Percentiles rank a stretch among this genome's conserved stretches.
These are phyloP conservation scores for Dermochelys coriacea DNA, from an alignment of 2,797 vertebrate species.

Conservation along the genomic window DNA sequence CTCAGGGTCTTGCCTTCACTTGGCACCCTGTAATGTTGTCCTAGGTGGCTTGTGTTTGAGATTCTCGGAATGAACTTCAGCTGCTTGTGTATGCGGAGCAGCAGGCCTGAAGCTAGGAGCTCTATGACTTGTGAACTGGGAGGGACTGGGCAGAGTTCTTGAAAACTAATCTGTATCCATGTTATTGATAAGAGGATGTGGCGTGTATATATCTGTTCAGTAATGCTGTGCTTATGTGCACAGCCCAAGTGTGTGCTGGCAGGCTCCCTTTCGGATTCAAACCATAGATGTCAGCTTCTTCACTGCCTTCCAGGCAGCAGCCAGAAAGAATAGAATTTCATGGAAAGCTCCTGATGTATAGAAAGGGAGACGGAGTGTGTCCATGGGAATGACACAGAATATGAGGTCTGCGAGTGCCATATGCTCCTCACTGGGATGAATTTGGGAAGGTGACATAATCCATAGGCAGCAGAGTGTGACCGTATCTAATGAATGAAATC, in stretches of 20 bases:
- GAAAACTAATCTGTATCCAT: background rate
- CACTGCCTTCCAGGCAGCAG: background rate
- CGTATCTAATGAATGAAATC: slow-evolving; percentile 1
- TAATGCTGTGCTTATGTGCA: rapidly evolving
- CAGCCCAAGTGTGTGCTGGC: background rate
- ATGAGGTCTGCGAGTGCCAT: background rate
- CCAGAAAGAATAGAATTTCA: background rate
- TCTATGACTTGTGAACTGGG: background rate
- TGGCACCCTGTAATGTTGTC: background rate
- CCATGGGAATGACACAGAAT: background rate
- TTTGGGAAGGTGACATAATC: slow-evolving; percentile 23
- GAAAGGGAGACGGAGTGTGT: background rate
- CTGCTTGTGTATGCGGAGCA: background rate
- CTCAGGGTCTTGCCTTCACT: background rate
- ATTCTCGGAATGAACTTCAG: rapidly evolving
- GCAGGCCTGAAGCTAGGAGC: rapidly evolving
- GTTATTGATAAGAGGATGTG: background rate
- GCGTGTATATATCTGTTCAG: background rate
- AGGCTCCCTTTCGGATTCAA: background rate
- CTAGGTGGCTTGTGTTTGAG: rapidly evolving
- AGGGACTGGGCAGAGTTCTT: background rate
- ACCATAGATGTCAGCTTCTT: rapidly evolving
- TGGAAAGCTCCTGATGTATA: background rate
- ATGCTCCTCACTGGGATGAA: background rate
- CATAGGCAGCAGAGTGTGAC: background rate